phyloP scores from a whole-genome alignment of 2,113 vertebrate genomes.

The Ahaetulla prasina region DNA sequence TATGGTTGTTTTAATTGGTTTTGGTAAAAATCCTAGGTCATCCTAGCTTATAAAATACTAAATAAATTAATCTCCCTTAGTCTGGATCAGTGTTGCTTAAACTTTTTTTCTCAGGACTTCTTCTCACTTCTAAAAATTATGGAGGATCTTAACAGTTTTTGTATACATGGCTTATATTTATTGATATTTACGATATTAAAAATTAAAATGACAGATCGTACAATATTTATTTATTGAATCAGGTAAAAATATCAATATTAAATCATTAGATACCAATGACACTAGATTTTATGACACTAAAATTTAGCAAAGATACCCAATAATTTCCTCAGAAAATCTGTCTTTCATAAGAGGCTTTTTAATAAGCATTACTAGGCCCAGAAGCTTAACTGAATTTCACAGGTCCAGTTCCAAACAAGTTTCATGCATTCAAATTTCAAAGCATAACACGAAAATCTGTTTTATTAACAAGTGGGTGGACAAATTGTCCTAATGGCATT shows the following conservation, averaged over 20 bases:
- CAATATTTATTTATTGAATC: background rate
- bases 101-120: background rate
- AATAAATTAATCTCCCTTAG: constrained; percentile 65
- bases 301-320: background rate
- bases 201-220: background rate
- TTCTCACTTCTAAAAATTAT: background rate
- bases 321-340: background rate
- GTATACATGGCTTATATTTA: background rate
- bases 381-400: background rate
- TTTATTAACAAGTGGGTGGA: background rate
- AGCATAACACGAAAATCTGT: background rate
- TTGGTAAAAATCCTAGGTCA: constrained; percentile 46
- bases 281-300: constrained; percentile 4
- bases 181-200: background rate
- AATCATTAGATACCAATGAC: background rate
- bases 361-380: background rate
- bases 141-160: background rate
- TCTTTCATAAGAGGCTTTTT: background rate
- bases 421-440: background rate
- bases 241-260: background rate
- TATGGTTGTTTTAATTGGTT: constrained; percentile 3
- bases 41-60: constrained; percentile 46
- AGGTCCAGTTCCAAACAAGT: background rate
- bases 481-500: background rate
- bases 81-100: constrained; percentile 59